Evolutionary conservation across 2,797 vertebrate genomes (phyloP).

Genomic region (Echeneis naucrates): DNA sequence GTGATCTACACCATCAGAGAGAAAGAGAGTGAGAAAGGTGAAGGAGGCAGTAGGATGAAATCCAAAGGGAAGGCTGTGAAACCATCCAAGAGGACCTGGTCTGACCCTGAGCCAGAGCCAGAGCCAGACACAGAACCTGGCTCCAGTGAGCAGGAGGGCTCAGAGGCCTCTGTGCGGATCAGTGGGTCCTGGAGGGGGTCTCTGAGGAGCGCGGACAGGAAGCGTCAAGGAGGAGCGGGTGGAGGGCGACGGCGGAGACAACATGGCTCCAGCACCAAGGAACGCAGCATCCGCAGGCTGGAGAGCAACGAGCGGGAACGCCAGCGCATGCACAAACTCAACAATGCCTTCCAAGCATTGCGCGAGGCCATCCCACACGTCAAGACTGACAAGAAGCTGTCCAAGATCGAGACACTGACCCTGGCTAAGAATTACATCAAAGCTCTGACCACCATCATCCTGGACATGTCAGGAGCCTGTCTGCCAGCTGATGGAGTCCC

Average conservation of each 20-base stretch:
- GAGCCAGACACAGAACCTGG: constrained; percentile 76
- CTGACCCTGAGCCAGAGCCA: constrained; percentile 81
- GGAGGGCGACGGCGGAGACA: constrained; percentile 74
- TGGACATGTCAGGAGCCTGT: constrained; percentile 92
- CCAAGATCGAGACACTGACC: constrained; percentile 98
- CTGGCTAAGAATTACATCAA: constrained; percentile 99
- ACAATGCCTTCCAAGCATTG: constrained; percentile 97
- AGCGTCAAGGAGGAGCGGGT: constrained; percentile 39
- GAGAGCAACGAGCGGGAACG: constrained; percentile 98
- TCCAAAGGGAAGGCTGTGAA: constrained; percentile 90
- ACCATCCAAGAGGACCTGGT: constrained; percentile 77
- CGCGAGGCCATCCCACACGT: constrained; percentile 96
- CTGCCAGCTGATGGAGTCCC: constrained; percentile 81
- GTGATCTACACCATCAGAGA: constrained; percentile 24
- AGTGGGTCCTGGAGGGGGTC: constrained; percentile 81
- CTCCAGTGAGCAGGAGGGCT: constrained; percentile 87
- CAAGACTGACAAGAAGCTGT: constrained; percentile 95
- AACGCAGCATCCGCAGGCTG: constrained; percentile 88
- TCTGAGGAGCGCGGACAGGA: constrained; percentile 62
- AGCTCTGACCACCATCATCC: constrained; percentile 92
- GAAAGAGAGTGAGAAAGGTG: constrained; percentile 9
- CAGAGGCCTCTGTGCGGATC: constrained; percentile 83
- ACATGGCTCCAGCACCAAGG: constrained; percentile 83
- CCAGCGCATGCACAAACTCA: constrained; percentile 99
- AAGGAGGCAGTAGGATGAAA: constrained; percentile 87